Evolutionary conservation across 2,888 invertebrate species (phyloP), one percentile per base, ranked within the genome.

Genomic region (Nomada ruficornis): DNA sequence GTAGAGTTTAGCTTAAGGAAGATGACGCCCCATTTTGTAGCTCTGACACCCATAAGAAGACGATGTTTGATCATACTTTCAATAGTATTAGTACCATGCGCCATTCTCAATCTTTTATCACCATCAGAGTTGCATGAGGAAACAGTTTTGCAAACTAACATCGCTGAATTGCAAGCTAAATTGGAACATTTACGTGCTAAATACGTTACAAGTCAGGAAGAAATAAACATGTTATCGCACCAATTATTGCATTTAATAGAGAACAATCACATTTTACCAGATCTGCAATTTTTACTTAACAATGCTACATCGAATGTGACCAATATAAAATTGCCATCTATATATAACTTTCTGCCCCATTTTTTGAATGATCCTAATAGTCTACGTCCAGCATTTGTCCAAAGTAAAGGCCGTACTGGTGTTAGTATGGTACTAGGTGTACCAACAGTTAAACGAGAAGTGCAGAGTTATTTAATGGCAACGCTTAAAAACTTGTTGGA

Each of bases 371-470:
- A 97, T 92, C 96, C 97, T 0, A 95, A 96, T 83, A 97, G 97
- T 89, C 94, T 98, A 74, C 95, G 96, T 76, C 97, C 98, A 2
- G 97, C 97, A 13, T 97, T 96, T 93, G 95, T 97, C 88, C 95
- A 98, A 93, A 97, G 96, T 50, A 96, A 96, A 83, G 96, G 96
- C 2, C 95, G 97, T 76, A 95, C 95, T 11, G 97, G 97, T 86
- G 97, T 97, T 0, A 97, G 97, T 67, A 95, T 98, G 81, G 97
- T 98, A 0, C 94, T 98, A 65, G 99, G 98, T 0, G 95, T 99
- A 82, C 98, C 98, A 0, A 98, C 98, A 0, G 98, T 99, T 9
- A 96, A 96, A 89, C 95, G 99, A 59, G 97, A 98, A 85, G 97
- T 97, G 88, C 98, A 98, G 91, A 97, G 96, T 87, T 99, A 99